These are phyloP conservation scores for Colletes latitarsis DNA, from an alignment of 1,140 invertebrate species.

Conservation along the genomic window DNA sequence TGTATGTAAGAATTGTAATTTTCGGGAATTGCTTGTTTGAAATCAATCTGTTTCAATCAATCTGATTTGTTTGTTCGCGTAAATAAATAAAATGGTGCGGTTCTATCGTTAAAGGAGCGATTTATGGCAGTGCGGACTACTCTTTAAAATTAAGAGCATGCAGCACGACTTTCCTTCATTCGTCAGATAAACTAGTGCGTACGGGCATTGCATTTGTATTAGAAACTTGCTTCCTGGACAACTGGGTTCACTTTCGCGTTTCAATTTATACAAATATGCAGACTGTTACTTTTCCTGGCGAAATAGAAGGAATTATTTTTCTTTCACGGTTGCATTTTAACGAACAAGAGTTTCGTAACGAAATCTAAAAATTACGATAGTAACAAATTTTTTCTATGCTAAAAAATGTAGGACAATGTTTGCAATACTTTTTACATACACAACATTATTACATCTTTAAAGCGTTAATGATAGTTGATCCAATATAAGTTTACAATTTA, in stretches of 20 bases:
- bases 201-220: constrained; percentile 62
- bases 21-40: no score
- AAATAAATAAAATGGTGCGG: neutral
- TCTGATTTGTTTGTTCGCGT: no score
- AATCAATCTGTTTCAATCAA: no score
- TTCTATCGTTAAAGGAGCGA: no score
- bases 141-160: constrained; percentile 20
- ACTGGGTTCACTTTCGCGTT: constrained; percentile 66
- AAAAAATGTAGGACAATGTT: neutral
- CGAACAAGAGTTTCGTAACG: neutral
- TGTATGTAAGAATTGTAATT: no score
- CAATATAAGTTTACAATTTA: no score
- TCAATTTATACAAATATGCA: constrained; percentile 30
- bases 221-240: constrained; percentile 68
- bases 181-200: constrained; percentile 32
- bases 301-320: neutral
- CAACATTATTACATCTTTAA: no score
- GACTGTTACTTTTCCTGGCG: neutral
- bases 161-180: constrained; percentile 39
- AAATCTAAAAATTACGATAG: neutral
- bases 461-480: no score
- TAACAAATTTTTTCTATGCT: neutral
- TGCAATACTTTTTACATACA: no score
- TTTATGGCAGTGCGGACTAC: no score
- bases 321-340: neutral